Evolutionary conservation across 2,888 invertebrate species (phyloP).

Genomic region (Ophonus ardosiacus): DNA sequence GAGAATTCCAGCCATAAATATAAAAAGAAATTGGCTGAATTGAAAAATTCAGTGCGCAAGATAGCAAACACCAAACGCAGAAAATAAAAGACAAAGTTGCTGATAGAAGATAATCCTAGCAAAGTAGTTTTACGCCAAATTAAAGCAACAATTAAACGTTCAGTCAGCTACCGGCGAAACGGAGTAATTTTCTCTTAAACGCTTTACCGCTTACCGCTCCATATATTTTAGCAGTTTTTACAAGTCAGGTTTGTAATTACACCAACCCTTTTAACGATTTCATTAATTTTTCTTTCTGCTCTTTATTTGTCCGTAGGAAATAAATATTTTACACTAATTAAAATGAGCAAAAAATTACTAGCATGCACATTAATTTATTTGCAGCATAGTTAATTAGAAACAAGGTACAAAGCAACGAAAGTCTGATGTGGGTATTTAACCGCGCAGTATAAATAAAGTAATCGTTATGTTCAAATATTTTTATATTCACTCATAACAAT

Average conservation of each 20-base stretch:
- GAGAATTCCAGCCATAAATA: background rate
- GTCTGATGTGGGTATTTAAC: too few species aligned
- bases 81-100: conserved; percentile 9
- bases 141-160: conserved; percentile 19
- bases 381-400: too few species aligned
- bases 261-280: conserved; percentile 2
- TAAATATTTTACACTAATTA: too few species aligned
- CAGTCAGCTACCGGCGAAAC: background rate
- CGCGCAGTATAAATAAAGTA: too few species aligned
- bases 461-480: too few species aligned
- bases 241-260: background rate
- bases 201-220: background rate
- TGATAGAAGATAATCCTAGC: conserved; percentile 6
- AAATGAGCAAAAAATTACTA: too few species aligned
- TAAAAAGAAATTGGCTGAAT: conserved; percentile 8
- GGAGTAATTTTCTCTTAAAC: conserved; percentile 1
- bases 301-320: too few species aligned
- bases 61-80: background rate
- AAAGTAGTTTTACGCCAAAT: conserved; percentile 8
- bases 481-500: too few species aligned
- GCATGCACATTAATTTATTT: too few species aligned
- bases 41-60: conserved; percentile 7
- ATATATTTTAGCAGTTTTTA: background rate
- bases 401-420: too few species aligned
- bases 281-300: background rate